phyloP scores from a whole-genome alignment of 2,797 vertebrate genomes.

The Epinephelus awoara region DNA sequence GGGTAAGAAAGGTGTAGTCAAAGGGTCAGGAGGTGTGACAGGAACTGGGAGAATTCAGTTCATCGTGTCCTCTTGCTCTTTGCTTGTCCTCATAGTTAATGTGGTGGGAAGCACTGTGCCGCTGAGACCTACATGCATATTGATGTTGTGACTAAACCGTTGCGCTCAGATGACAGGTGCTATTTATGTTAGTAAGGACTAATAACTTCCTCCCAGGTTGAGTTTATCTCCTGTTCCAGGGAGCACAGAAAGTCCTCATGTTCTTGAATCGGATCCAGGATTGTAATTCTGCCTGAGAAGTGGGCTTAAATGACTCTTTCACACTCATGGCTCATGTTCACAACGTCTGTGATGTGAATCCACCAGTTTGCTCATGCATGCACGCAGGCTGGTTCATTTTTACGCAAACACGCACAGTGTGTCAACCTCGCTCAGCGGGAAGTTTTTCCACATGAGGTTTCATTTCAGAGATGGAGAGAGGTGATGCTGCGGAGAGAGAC shows the following conservation, averaged over 20 bases:
- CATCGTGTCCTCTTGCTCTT: conserved; percentile 4
- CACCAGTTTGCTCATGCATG: conserved; percentile 46
- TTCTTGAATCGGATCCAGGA: conserved; percentile 41
- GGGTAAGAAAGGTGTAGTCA: conserved; percentile 19
- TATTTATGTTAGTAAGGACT: conserved; percentile 56
- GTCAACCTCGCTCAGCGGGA: conserved; percentile 57
- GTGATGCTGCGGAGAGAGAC: conserved; percentile 49
- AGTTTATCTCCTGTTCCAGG: conserved; percentile 25
- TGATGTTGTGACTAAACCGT: conserved; percentile 47
- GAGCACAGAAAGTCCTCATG: conserved; percentile 17
- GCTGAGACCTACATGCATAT: conserved; percentile 47
- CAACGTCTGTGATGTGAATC: conserved; percentile 16
- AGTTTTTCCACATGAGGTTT: conserved; percentile 39
- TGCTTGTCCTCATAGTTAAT: conserved; percentile 33
- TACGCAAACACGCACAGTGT: conserved; percentile 29
- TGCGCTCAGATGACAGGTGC: conserved; percentile 50
- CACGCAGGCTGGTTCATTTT: conserved; percentile 39
- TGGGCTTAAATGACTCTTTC: conserved; percentile 48
- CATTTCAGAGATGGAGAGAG: conserved; percentile 55
- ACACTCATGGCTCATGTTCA: conserved; percentile 52
- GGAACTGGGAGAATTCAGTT: conserved; percentile 6
- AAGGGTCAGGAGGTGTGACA: conserved; percentile 18
- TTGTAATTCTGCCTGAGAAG: conserved; percentile 36
- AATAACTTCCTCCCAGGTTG: conserved; percentile 43
- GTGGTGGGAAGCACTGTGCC: neutral